Percentiles rank a stretch among this genome's conserved stretches.
These are phyloP conservation scores for Rhagologus leucostigma DNA, from an alignment of 2,113 vertebrate species.

Conservation along the genomic window DNA sequence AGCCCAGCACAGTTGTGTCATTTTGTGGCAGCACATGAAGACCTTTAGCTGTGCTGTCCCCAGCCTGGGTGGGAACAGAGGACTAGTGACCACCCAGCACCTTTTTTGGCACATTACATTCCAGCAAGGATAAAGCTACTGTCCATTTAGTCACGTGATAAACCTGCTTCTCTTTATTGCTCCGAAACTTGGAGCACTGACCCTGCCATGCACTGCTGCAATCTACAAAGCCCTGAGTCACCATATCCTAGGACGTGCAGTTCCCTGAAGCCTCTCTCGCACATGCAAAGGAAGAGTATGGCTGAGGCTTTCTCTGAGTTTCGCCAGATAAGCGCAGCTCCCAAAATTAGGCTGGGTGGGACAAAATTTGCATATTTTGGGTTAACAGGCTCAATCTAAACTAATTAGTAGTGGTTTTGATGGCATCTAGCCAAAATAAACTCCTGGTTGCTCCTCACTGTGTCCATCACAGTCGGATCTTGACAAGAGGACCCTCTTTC, in stretches of 20 bases:
- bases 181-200: not conserved
- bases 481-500: not conserved
- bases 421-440: not conserved
- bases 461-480: not conserved
- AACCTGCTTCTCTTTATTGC: not conserved
- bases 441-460: not conserved
- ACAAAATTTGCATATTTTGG: not conserved
- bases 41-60: not conserved
- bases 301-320: not conserved
- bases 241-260: not conserved
- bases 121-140: not conserved
- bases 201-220: not conserved
- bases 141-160: not conserved
- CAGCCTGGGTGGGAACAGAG: not conserved
- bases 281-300: accelerated
- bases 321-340: not conserved
- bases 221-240: not conserved
- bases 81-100: not conserved
- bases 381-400: not conserved
- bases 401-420: not conserved
- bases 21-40: not conserved
- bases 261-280: not conserved
- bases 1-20: not conserved
- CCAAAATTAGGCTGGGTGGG: not conserved
- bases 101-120: not conserved